A percentile compares a stretch with the other conserved stretches of the same genome.
Conservation (phyloP, 2,797 vertebrate genomes). For the Phrynocephalus vlangalii region DNA sequence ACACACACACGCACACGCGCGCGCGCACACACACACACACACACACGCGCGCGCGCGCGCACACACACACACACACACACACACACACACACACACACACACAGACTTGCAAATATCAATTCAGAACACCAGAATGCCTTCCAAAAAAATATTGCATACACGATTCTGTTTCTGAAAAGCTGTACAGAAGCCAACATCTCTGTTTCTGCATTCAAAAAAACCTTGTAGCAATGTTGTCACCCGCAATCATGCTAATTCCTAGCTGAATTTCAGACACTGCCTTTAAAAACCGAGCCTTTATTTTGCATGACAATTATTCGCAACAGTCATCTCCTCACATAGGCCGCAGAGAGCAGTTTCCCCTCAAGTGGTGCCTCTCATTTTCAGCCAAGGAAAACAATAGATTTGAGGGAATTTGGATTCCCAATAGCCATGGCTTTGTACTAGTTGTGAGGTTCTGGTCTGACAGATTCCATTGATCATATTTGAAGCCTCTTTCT, state of each 20-base stretch:
- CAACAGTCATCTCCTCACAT: slow-evolving; percentile 26
- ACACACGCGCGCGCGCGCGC: not conserved
- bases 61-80: not conserved
- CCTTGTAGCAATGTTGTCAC: slow-evolving; percentile 22
- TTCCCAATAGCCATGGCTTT: not conserved
- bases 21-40: not conserved
- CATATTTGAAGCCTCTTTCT: slow-evolving; percentile 15
- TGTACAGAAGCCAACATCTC: slow-evolving; percentile 36
- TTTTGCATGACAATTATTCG: slow-evolving; percentile 6
- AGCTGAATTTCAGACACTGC: slow-evolving; percentile 29
- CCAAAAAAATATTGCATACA: not conserved
- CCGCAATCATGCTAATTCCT: slow-evolving; percentile 56
- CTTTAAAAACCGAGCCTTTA: slow-evolving; percentile 47
- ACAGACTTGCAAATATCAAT: not conserved
- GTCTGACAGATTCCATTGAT: slow-evolving; percentile 7
- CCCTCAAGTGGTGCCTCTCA: slow-evolving; percentile 25
- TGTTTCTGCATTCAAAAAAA: slow-evolving; percentile 49
- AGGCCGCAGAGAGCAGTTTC: slow-evolving; percentile 16
- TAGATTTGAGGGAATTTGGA: not conserved
- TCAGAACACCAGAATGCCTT: slow-evolving; percentile 14
- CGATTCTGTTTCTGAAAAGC: slow-evolving; percentile 10
- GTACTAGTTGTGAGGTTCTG: slow-evolving; percentile 15
- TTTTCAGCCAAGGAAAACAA: slow-evolving; percentile 22
- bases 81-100: not conserved
- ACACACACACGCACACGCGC: too few relatives aligned